Conservation (phyloP, 2,888 invertebrate species). For the Drosophila gaucha region DNA sequence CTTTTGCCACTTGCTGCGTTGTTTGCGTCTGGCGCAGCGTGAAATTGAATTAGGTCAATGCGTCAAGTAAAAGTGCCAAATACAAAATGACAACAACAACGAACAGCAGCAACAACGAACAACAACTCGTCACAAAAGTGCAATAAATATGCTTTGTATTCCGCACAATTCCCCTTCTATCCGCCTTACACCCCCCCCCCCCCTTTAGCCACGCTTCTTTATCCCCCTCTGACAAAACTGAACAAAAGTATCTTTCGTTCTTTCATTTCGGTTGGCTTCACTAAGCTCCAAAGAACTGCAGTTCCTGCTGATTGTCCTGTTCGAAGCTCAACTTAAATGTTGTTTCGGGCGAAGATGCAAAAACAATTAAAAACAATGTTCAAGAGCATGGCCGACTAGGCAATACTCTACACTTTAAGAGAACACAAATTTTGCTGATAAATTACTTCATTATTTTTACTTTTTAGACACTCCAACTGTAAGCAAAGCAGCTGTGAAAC, state of each 20-base stretch:
- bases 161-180: not conserved
- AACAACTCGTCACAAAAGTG: slow-evolving; percentile 23
- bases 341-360: not conserved
- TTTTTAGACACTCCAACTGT: no score
- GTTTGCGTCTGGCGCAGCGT: slow-evolving; percentile 65
- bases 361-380: not conserved
- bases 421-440: no score
- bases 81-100: slow-evolving; percentile 49
- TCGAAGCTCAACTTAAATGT: slow-evolving; percentile 9
- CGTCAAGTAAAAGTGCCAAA: slow-evolving; percentile 70
- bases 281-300: slow-evolving; percentile 5
- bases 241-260: not conserved
- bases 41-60: slow-evolving; percentile 77
- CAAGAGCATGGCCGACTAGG: not conserved
- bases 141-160: slow-evolving; percentile 56
- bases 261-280: slow-evolving; percentile 4
- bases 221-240: not conserved
- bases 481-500: no score
- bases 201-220: not conserved
- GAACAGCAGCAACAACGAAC: slow-evolving; percentile 4
- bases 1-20: slow-evolving; percentile 29
- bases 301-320: slow-evolving; percentile 1
- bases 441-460: no score
- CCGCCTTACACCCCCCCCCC: not conserved
- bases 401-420: not conserved